These are phyloP conservation scores for Eurytoma adleriae DNA, from an alignment of 2,888 invertebrate species.

Conservation along the genomic window DNA sequence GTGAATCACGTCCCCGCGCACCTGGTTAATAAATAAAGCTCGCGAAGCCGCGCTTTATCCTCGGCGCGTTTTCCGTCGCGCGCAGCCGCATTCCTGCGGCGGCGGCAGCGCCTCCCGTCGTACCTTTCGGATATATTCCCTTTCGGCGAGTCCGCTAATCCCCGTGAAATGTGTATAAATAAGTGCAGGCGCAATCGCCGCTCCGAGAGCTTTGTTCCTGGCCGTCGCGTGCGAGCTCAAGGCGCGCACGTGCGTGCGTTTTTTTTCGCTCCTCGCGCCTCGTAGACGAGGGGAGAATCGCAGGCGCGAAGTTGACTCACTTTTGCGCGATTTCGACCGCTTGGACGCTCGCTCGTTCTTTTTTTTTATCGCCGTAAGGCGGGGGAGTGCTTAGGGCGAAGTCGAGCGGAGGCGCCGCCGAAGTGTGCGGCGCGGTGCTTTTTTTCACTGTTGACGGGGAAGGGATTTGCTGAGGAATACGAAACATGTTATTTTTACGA, in stretches of 20 bases:
- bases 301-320: conserved; percentile 14
- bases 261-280: background rate
- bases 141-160: background rate
- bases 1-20: background rate
- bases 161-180: background rate
- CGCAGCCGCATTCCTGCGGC: background rate
- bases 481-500: no score
- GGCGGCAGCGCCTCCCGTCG: background rate
- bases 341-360: background rate
- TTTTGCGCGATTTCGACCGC: conserved; percentile 5
- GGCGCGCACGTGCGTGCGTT: background rate
- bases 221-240: background rate
- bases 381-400: no score
- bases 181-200: background rate
- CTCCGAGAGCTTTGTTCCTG: background rate
- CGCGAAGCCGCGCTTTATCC: background rate
- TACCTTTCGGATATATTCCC: background rate
- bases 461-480: no score
- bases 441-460: no score
- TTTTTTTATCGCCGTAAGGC: background rate
- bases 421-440: no score
- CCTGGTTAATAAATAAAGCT: conserved; percentile 1
- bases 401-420: no score
- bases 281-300: no score
- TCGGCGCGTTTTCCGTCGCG: background rate